phyloP scores from a whole-genome alignment of 2,113 vertebrate species.

The Apeltes quadracus region DNA sequence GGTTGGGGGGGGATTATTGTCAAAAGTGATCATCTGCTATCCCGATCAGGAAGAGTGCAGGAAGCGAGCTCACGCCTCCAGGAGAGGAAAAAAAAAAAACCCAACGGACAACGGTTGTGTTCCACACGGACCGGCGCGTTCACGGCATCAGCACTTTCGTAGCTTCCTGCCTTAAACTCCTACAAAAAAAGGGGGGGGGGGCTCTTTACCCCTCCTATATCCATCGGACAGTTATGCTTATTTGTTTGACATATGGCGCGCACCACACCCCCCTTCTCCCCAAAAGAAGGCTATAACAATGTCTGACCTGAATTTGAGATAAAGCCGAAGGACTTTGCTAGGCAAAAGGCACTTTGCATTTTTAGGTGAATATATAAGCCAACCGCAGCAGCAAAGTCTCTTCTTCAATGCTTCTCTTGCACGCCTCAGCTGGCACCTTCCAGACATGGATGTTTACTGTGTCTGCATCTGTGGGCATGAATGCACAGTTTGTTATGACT shows the following conservation, averaged over 20 bases:
- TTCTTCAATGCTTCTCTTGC: conserved; percentile 38
- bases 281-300: conserved; percentile 56
- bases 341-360: background rate
- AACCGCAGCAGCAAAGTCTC: conserved; percentile 15
- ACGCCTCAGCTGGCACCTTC: conserved; percentile 22
- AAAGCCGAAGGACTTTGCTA: conserved; percentile 34
- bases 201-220: background rate
- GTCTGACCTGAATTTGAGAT: conserved; percentile 72
- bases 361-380: background rate
- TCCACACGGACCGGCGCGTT: background rate
- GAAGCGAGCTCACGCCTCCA: background rate
- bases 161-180: conserved; percentile 18
- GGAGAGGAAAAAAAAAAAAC: background rate
- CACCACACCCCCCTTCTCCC: conserved; percentile 54
- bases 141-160: conserved; percentile 8
- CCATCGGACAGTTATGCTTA: conserved; percentile 18
- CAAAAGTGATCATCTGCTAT: conserved; percentile 39
- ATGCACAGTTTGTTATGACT: conserved; percentile 70
- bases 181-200: background rate
- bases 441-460: conserved; percentile 49
- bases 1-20: conserved; percentile 28
- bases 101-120: background rate
- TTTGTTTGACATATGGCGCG: conserved; percentile 72
- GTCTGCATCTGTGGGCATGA: conserved; percentile 61
- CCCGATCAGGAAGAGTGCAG: conserved; percentile 27